Base-by-base conservation (phyloP, 37 sponge, comb jelly and placozoan genomes). In the Cliona cf. orientalis region DNA sequence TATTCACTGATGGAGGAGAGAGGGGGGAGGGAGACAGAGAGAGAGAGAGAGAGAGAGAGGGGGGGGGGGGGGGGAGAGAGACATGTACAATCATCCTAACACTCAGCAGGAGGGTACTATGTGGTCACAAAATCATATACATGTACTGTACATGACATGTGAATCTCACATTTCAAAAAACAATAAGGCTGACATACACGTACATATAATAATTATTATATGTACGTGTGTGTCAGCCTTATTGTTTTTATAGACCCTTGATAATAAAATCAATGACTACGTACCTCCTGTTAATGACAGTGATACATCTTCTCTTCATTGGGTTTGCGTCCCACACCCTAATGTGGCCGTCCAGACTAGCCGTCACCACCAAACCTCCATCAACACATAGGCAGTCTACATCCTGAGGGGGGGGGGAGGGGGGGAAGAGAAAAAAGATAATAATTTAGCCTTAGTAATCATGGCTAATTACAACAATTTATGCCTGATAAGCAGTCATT, bases 341-440 rank as follows among this genome's bases (percentile, higher is more conserved):
- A 0, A 91, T 64, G 36, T 75, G 58, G 49, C 87, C 87, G 76
- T 86, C 87, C 38, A 82, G 56, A 72, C 78, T 71, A 3, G 83
- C 66, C 39, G 78, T 78, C 40, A 86, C 63, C 71, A 91, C 21
- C 19, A 61, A 19, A 26, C 66, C 82, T 26, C 61, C 65, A 53
- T 76, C 64, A 23, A 86, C 82, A 72, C 72, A 76, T 42, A 91
- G 42, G 71, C 70, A 91, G 31, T 82, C 82, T 7, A 90, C 58
- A 38, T 84, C 85, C 90, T 85, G 32, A 70, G n/a, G n/a, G n/a
- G n/a, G n/a, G n/a, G n/a, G n/a, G n/a, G n/a, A n/a, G n/a, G n/a
- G n/a, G n/a, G n/a, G n/a, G n/a, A n/a, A 70, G 42, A 42, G 9
- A 2, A 49, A 49, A 49, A 49, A 49, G 55, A 19, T 49, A 49